These are phyloP conservation scores for Apamea sordens DNA, from an alignment of 2,888 invertebrate genomes.

Conservation along the genomic window DNA sequence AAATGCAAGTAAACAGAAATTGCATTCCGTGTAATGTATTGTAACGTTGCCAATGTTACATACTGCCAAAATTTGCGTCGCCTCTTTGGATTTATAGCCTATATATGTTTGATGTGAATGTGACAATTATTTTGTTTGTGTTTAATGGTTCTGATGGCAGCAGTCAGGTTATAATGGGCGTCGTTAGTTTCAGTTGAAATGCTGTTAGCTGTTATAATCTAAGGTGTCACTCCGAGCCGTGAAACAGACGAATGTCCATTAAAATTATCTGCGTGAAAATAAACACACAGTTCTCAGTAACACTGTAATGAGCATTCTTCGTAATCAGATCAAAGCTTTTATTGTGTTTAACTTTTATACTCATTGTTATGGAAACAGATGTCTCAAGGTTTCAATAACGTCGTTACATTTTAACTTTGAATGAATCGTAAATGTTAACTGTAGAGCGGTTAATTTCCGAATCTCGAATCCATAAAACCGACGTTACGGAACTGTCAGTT, in stretches of 20 bases:
- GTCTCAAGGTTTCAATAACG: slow-evolving; percentile 53
- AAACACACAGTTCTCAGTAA: slow-evolving; percentile 76
- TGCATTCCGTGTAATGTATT: slow-evolving; percentile 75
- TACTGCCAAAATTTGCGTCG: slow-evolving; percentile 81
- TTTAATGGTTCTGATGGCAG: slow-evolving; percentile 65
- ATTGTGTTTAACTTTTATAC: slow-evolving; percentile 61
- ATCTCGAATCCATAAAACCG: slow-evolving; percentile 8
- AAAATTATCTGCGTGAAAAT: slow-evolving; percentile 76
- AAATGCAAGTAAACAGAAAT: slow-evolving; percentile 83
- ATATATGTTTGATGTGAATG: slow-evolving; percentile 75
- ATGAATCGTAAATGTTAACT: slow-evolving; percentile 7
- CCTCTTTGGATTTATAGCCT: slow-evolving; percentile 72
- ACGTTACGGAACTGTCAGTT: background rate
- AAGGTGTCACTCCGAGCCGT: slow-evolving; percentile 72
- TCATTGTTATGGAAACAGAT: slow-evolving; percentile 57
- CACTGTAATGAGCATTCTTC: slow-evolving; percentile 66
- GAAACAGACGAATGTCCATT: slow-evolving; percentile 75
- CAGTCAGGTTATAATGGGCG: slow-evolving; percentile 69
- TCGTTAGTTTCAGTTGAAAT: slow-evolving; percentile 70
- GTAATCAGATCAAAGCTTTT: slow-evolving; percentile 70
- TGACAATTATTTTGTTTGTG: slow-evolving; percentile 67
- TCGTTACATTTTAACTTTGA: slow-evolving; percentile 35
- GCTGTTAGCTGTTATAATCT: slow-evolving; percentile 71
- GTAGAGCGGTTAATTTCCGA: background rate
- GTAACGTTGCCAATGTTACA: slow-evolving; percentile 78